Evolutionary conservation across 2,888 invertebrate genomes (phyloP), one percentile per base, ranked within the genome.

Genomic region (Diogma glabrata): DNA sequence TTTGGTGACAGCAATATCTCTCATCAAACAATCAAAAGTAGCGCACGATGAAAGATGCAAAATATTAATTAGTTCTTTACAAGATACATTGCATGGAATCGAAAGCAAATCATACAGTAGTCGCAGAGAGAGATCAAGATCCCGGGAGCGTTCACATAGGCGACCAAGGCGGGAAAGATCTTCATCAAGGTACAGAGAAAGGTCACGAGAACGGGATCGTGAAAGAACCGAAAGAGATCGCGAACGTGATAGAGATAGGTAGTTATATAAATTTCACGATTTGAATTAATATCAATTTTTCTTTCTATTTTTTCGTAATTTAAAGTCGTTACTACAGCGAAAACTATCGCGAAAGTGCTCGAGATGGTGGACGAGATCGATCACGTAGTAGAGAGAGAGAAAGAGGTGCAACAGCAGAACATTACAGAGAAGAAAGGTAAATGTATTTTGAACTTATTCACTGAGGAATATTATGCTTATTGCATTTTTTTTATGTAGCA

Each of bases 101-200:
- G 97, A 99, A 74, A 88, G 91, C 30, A 99, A 99, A 73, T 94
- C 94, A 59, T 96, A 96, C 67, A 91, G 90, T 28, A 91, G 90
- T 28, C 72, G 84, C 46, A 74, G 83, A 60, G 83, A 83, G 68
- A 67, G 79, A 50, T 73, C 70, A 12, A 64, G 73, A 38, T 74
- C 74, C 2, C 64, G 74, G 38, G 74, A 73, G 53, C 64, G 73
- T 47, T 69, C 73, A 17, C 73, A 74, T 61, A 65, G 72, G 48
- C 62, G 71, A 2, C 69, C 68, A 36, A 63, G 72, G 7, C 61
- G 72, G 1, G 71, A 72, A 40, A 63, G 71, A 51, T 72, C 71
- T 1, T 71, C 77, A 10, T 78, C 78, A 0, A 69, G 79, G 62
- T 81, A 84, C 63, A 78, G 84, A 55, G 85, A 86, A 64, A 73